Conservation (phyloP, 2,888 invertebrate genomes). For the Epinotia nisella region DNA sequence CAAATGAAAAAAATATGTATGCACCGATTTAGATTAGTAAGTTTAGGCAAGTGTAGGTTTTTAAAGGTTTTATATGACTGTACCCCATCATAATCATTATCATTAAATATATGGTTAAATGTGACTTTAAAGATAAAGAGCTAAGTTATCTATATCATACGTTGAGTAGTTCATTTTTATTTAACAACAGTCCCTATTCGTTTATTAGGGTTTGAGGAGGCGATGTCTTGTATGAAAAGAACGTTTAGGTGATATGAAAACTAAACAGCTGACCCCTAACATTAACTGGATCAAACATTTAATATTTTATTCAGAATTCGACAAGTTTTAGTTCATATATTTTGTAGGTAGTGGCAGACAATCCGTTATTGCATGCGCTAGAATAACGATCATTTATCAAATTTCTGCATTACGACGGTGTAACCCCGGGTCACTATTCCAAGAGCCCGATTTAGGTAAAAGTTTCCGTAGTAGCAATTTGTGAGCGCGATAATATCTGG, state of each 20-base stretch:
- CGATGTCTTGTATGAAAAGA: no score
- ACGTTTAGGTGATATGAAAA: background rate
- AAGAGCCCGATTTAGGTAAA: constrained; percentile 70
- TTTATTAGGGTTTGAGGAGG: no score
- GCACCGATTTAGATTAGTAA: no score
- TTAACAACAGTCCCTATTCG: no score
- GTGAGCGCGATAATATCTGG: constrained; percentile 81
- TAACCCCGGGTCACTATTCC: constrained; percentile 71
- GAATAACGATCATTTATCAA: constrained; percentile 3
- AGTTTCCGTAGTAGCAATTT: constrained; percentile 78
- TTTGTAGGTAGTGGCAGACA: background rate
- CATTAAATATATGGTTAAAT: no score
- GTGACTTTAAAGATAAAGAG: no score
- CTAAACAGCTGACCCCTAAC: background rate
- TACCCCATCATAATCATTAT: no score
- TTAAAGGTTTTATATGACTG: no score
- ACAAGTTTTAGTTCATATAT: background rate
- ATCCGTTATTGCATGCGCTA: background rate
- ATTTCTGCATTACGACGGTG: background rate
- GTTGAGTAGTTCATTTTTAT: no score
- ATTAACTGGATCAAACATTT: background rate
- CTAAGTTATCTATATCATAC: no score
- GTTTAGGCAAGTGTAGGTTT: no score
- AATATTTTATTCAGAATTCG: background rate
- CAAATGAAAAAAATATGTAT: background rate